A percentile compares a stretch with the other conserved stretches of the same genome.
These are phyloP conservation scores for Harmothoe impar DNA, from an alignment of 2,888 invertebrate genomes.

Conservation along the genomic window DNA sequence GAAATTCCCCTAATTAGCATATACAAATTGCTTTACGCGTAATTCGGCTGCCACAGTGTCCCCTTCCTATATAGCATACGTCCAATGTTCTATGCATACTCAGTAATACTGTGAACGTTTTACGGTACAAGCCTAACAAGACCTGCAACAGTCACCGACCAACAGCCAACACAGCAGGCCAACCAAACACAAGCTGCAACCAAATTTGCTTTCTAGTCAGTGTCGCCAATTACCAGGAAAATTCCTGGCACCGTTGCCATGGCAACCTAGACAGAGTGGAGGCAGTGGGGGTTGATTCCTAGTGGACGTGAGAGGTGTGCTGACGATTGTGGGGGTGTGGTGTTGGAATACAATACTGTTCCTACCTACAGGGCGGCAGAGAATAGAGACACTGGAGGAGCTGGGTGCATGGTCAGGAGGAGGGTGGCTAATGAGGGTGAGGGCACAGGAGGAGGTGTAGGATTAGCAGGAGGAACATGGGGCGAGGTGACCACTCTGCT, in stretches of 20 bases:
- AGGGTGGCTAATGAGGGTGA: no score
- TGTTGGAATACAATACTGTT: neutral
- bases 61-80: no score
- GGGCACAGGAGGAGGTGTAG: no score
- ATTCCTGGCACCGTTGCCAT: slow-evolving; percentile 9
- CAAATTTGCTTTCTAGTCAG: slow-evolving; percentile 39
- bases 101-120: no score
- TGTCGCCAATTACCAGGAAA: slow-evolving; percentile 19
- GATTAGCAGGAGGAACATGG: no score
- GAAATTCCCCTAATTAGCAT: no score
- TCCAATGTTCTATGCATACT: no score
- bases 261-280: neutral
- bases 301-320: neutral
- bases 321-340: neutral
- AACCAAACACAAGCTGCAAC: neutral
- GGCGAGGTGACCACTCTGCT: no score
- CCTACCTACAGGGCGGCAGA: neutral
- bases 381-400: neutral
- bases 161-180: neutral
- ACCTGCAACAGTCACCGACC: neutral
- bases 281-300: neutral
- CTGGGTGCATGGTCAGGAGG: no score
- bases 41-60: no score
- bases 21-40: no score
- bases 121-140: neutral